Evolutionary conservation across 1,140 invertebrate genomes (phyloP).

Genomic region (Papilio machaon): DNA sequence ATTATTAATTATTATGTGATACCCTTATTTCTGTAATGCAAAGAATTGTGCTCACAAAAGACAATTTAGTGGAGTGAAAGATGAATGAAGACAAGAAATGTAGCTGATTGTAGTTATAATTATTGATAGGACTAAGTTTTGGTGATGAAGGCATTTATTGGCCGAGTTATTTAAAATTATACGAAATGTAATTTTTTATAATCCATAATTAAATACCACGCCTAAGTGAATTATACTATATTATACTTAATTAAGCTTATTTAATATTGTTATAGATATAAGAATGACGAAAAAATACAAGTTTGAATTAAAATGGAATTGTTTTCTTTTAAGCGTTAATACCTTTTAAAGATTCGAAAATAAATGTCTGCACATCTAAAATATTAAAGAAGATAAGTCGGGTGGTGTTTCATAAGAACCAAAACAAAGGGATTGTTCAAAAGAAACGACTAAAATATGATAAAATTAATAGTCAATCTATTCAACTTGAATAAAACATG

Average conservation of each 20-base stretch:
- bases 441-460: background rate
- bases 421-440: background rate
- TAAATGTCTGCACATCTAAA: too few relatives aligned
- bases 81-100: slow-evolving; percentile 54
- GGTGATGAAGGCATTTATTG: slow-evolving; percentile 80
- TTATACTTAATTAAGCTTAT: slow-evolving; percentile 74
- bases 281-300: slow-evolving; percentile 73
- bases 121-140: slow-evolving; percentile 63
- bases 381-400: too few relatives aligned
- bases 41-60: slow-evolving; percentile 76
- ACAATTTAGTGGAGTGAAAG: slow-evolving; percentile 64
- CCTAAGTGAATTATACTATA: slow-evolving; percentile 76
- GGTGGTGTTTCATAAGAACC: background rate
- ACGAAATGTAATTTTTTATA: slow-evolving; percentile 76
- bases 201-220: slow-evolving; percentile 78
- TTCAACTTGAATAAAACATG: background rate
- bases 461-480: background rate
- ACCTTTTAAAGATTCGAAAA: background rate
- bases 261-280: slow-evolving; percentile 77
- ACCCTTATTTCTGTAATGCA: slow-evolving; percentile 54
- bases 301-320: slow-evolving; percentile 60
- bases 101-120: slow-evolving; percentile 57
- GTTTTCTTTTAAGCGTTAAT: slow-evolving; percentile 41
- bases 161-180: slow-evolving; percentile 73
- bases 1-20: slow-evolving; percentile 50